A percentile compares a stretch with the other conserved stretches of the same genome.
phyloP scores from a whole-genome alignment of 2,888 invertebrate species.

The Athalia rosae region DNA sequence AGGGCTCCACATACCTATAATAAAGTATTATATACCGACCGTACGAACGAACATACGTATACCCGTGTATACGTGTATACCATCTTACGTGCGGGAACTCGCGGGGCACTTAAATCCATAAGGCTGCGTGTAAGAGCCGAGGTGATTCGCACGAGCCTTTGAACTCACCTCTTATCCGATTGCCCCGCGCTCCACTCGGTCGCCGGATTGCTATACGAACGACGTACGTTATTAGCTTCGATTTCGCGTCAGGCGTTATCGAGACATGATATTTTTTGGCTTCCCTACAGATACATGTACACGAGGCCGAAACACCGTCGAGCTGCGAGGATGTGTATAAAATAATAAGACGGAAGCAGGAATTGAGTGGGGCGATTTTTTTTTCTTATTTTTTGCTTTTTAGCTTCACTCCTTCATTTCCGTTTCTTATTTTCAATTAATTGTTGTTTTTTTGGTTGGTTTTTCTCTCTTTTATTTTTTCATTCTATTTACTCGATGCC shows the following conservation, averaged over 20 bases:
- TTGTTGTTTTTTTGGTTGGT: no score
- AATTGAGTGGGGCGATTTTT: no score
- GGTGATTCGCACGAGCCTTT: slow-evolving; percentile 37
- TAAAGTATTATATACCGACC: slow-evolving; percentile 7
- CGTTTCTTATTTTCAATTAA: no score
- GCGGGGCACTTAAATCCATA: slow-evolving; percentile 25
- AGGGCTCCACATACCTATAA: slow-evolving; percentile 2
- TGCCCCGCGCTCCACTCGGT: not conserved
- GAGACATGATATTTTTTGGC: no score
- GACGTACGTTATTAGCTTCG: slow-evolving; percentile 4
- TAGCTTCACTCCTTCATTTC: no score
- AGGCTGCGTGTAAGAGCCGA: slow-evolving; percentile 12
- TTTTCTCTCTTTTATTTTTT: no score
- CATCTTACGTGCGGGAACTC: slow-evolving; percentile 7
- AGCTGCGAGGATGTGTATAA: no score
- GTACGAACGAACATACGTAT: not conserved
- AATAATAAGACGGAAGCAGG: no score
- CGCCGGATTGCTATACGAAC: not conserved
- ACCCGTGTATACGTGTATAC: not conserved
- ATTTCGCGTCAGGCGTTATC: not conserved
- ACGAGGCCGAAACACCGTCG: no score
- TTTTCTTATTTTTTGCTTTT: no score
- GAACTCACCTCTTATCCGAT: slow-evolving; percentile 34
- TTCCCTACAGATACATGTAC: no score
- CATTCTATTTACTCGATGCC: no score